A percentile compares a stretch with the other conserved stretches of the same genome.
Evolutionary conservation across 2,888 invertebrate genomes (phyloP).

Genomic region (Cheilosia impressa): DNA sequence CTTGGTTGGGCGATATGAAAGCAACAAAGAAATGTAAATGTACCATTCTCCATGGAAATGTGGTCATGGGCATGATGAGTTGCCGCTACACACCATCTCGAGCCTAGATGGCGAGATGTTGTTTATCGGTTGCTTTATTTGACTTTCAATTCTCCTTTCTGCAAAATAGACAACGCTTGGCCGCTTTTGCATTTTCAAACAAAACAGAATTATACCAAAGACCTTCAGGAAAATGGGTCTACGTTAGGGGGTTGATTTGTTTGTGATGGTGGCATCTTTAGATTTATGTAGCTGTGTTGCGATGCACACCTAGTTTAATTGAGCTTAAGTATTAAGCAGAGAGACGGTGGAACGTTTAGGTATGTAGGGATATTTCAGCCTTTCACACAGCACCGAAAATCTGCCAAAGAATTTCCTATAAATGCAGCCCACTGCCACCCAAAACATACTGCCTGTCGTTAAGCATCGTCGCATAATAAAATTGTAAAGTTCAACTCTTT

Average conservation of each 20-base stretch:
- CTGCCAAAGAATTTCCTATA: too few relatives aligned
- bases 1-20: slow-evolving; percentile 1
- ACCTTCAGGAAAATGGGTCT: slow-evolving; percentile 15
- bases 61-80: slow-evolving; percentile 57
- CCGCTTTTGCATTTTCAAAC: slow-evolving; percentile 55
- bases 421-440: too few relatives aligned
- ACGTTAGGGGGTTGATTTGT: slow-evolving; percentile 12
- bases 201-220: slow-evolving; percentile 40
- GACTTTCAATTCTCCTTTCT: slow-evolving; percentile 31
- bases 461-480: too few relatives aligned
- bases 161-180: slow-evolving; percentile 35
- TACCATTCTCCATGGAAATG: slow-evolving; percentile 34
- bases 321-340: slow-evolving; percentile 9
- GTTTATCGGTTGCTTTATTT: slow-evolving; percentile 54
- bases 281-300: not conserved
- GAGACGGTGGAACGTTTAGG: too few relatives aligned
- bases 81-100: slow-evolving; percentile 11
- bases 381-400: too few relatives aligned
- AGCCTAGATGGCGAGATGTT: slow-evolving; percentile 38
- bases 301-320: slow-evolving; percentile 8
- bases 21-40: not conserved
- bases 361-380: too few relatives aligned
- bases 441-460: too few relatives aligned
- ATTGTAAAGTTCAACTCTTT: too few relatives aligned
- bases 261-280: not conserved